These are phyloP conservation scores for Otis tarda DNA, from an alignment of 2,113 vertebrate species.

Conservation along the genomic window DNA sequence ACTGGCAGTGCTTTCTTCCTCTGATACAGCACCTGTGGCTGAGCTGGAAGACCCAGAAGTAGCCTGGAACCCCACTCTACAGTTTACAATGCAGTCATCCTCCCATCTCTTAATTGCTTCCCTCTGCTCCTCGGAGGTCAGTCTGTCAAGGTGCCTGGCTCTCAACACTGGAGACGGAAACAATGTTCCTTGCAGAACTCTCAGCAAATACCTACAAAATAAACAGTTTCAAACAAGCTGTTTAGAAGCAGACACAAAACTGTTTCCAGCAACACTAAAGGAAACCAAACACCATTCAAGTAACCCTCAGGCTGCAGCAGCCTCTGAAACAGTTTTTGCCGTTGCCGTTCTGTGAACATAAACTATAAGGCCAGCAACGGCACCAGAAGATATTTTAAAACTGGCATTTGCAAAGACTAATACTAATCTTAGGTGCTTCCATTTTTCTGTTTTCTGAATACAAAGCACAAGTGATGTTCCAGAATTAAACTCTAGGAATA, in stretches of 20 bases:
- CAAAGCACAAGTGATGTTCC: background rate
- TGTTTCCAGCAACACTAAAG: background rate
- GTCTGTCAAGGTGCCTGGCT: conserved; percentile 69
- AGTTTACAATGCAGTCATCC: background rate
- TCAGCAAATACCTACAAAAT: conserved; percentile 77
- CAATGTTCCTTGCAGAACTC: conserved; percentile 74
- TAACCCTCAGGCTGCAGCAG: background rate
- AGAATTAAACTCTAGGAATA: background rate
- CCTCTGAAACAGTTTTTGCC: background rate
- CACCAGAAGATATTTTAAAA: background rate
- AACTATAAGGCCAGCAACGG: background rate
- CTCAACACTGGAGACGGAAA: conserved; percentile 70
- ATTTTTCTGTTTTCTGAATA: background rate
- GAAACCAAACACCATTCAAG: background rate
- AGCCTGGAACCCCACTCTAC: background rate
- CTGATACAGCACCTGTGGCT: background rate
- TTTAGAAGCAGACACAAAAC: background rate
- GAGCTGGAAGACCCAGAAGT: background rate
- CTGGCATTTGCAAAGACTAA: background rate
- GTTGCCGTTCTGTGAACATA: background rate
- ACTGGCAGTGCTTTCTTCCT: background rate
- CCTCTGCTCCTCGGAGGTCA: conserved; percentile 27
- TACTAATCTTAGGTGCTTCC: background rate
- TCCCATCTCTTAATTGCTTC: conserved; percentile 69
- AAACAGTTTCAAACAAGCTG: background rate